Conservation (phyloP, 53 echinoderm and acorn worm genomes). For the Luidia sarsii region DNA sequence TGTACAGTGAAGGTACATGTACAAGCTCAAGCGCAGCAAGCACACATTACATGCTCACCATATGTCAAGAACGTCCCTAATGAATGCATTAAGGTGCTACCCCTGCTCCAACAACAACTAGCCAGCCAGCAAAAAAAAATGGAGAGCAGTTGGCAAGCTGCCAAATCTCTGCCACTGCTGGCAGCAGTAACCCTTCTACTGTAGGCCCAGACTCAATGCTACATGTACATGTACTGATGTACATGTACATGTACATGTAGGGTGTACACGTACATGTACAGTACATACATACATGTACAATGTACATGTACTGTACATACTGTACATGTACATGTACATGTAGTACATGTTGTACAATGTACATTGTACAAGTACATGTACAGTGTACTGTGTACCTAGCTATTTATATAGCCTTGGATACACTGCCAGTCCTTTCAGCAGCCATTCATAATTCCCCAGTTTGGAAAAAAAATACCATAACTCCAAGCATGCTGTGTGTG, state of each 20-base stretch:
- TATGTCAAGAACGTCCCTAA: slow-evolving; percentile 52
- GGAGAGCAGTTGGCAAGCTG: slow-evolving; percentile 17
- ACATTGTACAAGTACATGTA: neutral
- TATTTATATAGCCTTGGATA: too few species aligned
- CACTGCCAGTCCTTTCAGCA: too few species aligned
- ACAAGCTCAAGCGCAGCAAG: neutral
- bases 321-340: neutral
- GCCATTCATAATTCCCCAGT: too few species aligned
- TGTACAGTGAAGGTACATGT: neutral
- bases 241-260: neutral
- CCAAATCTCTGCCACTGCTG: slow-evolving; percentile 27
- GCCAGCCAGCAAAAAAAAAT: neutral
- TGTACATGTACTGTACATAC: neutral
- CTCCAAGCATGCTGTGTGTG: too few species aligned
- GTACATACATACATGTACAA: slow-evolving; percentile 6
- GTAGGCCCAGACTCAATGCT: too few species aligned
- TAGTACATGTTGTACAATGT: neutral
- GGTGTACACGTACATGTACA: neutral
- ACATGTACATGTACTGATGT: neutral
- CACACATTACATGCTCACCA: neutral
- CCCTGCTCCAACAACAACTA: neutral
- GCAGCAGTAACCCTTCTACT: too few species aligned
- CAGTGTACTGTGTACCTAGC: neutral
- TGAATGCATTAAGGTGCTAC: slow-evolving; percentile 17
- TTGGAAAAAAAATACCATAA: too few species aligned